Percentiles rank a stretch among this genome's conserved stretches.
These are phyloP conservation scores for Hirundo rustica DNA, from an alignment of 2,797 vertebrate genomes.

Conservation along the genomic window DNA sequence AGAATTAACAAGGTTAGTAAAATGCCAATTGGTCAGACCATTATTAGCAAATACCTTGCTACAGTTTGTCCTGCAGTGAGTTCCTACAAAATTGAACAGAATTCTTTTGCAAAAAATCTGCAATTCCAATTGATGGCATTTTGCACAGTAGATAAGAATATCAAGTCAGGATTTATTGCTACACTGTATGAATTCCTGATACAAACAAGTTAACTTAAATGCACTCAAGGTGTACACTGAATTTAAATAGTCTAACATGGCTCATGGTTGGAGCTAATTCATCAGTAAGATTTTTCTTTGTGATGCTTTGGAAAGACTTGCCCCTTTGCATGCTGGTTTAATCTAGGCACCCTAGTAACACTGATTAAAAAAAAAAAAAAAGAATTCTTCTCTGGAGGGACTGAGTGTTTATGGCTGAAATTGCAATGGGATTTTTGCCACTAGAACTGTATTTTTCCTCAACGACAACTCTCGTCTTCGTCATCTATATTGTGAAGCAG, in stretches of 20 bases:
- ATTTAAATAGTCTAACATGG: not conserved
- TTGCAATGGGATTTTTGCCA: not conserved
- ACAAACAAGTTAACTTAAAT: not conserved
- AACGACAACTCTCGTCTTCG: rapidly evolving
- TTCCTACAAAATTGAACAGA: not conserved
- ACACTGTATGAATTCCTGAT: rapidly evolving
- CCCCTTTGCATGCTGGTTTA: not conserved
- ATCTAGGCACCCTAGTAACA: not conserved
- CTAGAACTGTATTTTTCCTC: not conserved
- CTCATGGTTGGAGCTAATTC: not conserved
- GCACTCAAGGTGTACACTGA: not conserved
- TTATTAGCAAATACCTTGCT: not conserved
- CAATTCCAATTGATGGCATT: not conserved
- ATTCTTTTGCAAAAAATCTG: not conserved
- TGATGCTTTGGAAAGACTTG: not conserved
- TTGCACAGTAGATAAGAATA: not conserved
- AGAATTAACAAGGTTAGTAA: not conserved
- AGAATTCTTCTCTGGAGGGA: not conserved
- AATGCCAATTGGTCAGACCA: not conserved
- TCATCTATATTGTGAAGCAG: not conserved
- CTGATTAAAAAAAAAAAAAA: not conserved
- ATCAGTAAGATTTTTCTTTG: not conserved
- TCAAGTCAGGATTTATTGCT: not conserved
- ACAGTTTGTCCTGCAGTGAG: not conserved
- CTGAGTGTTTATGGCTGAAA: not conserved